These are phyloP conservation scores for Brachyptera risi DNA, from an alignment of 2,888 invertebrate species.

Conservation along the genomic window DNA sequence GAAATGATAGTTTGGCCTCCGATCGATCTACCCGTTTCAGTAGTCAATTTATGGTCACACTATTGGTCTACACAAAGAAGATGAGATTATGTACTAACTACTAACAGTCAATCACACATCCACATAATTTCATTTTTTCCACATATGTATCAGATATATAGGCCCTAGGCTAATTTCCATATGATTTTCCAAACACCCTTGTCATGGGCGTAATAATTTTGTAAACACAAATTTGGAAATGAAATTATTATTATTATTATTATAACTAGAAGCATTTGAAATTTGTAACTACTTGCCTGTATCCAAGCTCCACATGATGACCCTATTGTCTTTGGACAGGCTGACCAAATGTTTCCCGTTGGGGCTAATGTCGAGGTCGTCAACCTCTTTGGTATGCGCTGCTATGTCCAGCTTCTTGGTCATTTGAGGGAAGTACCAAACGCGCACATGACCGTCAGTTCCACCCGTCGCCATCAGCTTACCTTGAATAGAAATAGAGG, in stretches of 20 bases:
- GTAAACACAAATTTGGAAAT: no score
- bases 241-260: no score
- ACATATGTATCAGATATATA: no score
- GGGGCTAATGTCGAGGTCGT: slow-evolving; percentile 88
- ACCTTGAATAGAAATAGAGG: slow-evolving; percentile 51
- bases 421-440: slow-evolving; percentile 87
- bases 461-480: slow-evolving; percentile 88
- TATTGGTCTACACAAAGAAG: no score
- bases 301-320: background rate
- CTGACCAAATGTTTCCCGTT: slow-evolving; percentile 53
- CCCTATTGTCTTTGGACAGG: background rate
- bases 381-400: slow-evolving; percentile 87
- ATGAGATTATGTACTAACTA: no score
- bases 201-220: no score
- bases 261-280: background rate
- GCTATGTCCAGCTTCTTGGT: slow-evolving; percentile 63
- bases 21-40: no score
- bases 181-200: no score
- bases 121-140: no score
- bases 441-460: slow-evolving; percentile 77
- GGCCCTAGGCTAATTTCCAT: no score
- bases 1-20: no score
- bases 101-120: background rate
- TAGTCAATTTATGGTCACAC: no score
- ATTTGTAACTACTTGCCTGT: slow-evolving; percentile 2